Conservation (phyloP, 1,140 invertebrate genomes). For the Euglossa dilemma region DNA sequence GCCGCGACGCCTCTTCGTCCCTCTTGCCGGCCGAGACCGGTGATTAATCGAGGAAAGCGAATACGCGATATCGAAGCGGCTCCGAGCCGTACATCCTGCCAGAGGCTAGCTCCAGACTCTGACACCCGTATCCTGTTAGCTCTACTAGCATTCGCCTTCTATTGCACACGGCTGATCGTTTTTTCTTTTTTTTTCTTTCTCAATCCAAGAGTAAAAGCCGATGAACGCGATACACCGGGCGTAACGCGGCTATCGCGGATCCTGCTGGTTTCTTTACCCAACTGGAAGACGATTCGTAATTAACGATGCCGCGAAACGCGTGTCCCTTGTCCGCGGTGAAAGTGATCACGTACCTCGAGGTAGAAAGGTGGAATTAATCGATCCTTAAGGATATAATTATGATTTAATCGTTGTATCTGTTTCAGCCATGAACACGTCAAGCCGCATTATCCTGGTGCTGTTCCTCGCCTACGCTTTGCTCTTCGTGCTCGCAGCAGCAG, state of each 20-base stretch:
- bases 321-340: neutral
- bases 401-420: conserved; percentile 14
- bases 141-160: conserved; percentile 22
- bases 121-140: conserved; percentile 13
- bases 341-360: neutral
- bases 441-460: conserved; percentile 52
- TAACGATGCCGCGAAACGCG: neutral
- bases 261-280: neutral
- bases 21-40: conserved; percentile 36
- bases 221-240: neutral
- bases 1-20: conserved; percentile 11
- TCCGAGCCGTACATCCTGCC: conserved; percentile 30
- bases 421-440: conserved; percentile 65
- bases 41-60: conserved; percentile 51
- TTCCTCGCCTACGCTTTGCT: conserved; percentile 41
- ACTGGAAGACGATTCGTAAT: neutral
- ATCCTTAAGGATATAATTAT: neutral
- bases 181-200: too few species aligned
- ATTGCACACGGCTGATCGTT: neutral
- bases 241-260: neutral
- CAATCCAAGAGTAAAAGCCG: neutral
- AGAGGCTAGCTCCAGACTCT: conserved; percentile 2
- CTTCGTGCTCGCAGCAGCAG: conserved; percentile 34
- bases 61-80: conserved; percentile 12
- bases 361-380: neutral